These are phyloP conservation scores for Heterohyrax brucei DNA, from an alignment of 2,797 vertebrate genomes.

Conservation along the genomic window DNA sequence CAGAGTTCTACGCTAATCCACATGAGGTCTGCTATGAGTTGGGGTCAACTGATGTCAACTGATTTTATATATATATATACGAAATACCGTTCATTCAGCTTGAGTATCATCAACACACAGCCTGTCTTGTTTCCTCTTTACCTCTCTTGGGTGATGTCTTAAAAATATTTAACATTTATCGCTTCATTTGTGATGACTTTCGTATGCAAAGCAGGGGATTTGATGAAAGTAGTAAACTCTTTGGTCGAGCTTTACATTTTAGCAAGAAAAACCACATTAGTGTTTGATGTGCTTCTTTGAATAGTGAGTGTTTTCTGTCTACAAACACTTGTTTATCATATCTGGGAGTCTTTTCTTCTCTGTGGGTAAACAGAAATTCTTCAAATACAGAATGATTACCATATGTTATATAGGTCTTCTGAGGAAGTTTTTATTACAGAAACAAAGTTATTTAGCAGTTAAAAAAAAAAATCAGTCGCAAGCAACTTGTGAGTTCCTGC, in stretches of 20 bases:
- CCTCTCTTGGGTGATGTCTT: neutral
- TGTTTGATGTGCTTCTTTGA: conserved; percentile 22
- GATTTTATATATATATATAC: neutral
- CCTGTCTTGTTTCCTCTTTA: neutral
- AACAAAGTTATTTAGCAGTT: neutral
- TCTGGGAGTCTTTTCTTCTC: neutral
- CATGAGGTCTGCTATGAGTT: neutral
- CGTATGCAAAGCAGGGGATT: neutral
- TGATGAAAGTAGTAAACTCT: conserved; percentile 21
- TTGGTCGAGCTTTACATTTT: conserved; percentile 44
- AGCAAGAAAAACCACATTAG: neutral
- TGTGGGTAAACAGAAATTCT: neutral
- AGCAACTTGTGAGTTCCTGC: neutral
- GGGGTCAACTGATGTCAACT: neutral
- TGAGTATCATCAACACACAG: neutral
- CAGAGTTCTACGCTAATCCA: neutral
- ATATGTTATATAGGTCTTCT: neutral
- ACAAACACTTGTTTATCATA: neutral
- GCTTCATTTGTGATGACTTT: neutral
- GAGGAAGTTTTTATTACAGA: neutral
- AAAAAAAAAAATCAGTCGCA: neutral
- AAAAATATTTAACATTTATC: neutral
- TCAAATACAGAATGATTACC: neutral
- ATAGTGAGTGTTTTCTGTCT: neutral
- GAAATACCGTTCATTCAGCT: neutral